Base-by-base conservation (phyloP, 35 echinoderm and acorn worm genomes). In the Anneissia japonica region DNA sequence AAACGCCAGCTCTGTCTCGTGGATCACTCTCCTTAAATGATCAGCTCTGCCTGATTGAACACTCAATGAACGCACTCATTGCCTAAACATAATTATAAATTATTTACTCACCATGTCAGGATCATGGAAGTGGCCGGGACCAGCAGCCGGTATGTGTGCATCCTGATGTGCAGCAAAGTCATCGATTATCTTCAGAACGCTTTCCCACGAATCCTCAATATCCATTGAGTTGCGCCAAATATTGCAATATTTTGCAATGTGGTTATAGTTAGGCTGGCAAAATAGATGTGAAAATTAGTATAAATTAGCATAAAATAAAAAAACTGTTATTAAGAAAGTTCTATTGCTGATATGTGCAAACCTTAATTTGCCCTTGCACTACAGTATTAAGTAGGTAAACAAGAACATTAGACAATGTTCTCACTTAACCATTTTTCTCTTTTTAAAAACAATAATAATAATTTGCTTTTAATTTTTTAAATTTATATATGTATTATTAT, bases 191-290 rank as follows among this genome's bases (percentile, higher is more conserved):
- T 37, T 16, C 35, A 29, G 5, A 39, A 81, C 9, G 38, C 79
- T 81, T 26, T 40, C 37, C 79, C 79, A 81, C n/a, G 79, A 81
- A 81, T 81, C 79, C 37, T 81, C 35, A 19, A 81, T 39, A 81
- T 81, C 79, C 28, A 39, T 39, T 30, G 35, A 81, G 40, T 81
- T 81, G 0, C 79, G 7, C 79, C 79, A 81, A 3, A 81, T 30
- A 39, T 81, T 81, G 36, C 79, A 81, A 39, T 81, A 38, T 17
- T 81, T 39, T 38, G 35, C 79, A 81, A 81, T 81, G 17, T 38
- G 14, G 28, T 36, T 81, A 26, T 81, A 81, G 79, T 81, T 32
- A 17, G 79, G 79, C 79, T 81, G 36, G n/a, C n/a, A 35, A 39
- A 81, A 30, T 32, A 75, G 26, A n/a, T 75, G 6, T 9, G 9